Evolutionary conservation across 92 coral and sea anemone species (phyloP).

Genomic region (Zoanthus sansibaricus): DNA sequence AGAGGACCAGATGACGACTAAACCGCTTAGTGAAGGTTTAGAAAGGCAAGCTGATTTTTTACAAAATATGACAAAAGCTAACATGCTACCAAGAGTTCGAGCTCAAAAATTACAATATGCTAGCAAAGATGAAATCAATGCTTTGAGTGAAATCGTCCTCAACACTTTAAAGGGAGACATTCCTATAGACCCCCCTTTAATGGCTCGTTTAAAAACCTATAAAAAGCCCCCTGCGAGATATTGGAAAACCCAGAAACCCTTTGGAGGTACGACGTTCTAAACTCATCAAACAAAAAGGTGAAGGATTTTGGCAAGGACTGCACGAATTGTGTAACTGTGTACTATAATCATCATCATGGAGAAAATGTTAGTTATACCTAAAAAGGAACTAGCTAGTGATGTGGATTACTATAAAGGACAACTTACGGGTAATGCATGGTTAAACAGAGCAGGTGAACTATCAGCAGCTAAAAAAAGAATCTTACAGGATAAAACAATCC

Average conservation of each 20-base stretch:
- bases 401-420: slow-evolving; percentile 2
- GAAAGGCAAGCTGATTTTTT: not conserved
- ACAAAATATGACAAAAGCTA: not conserved
- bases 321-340: not conserved
- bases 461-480: not conserved
- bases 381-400: not conserved
- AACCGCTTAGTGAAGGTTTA: not conserved
- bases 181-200: not conserved
- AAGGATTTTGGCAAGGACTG: not conserved
- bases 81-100: not conserved
- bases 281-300: not conserved
- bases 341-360: not conserved
- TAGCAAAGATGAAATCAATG: too few relatives aligned
- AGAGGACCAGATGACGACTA: not conserved
- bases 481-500: not conserved
- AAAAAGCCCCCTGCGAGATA: not conserved
- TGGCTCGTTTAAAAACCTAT: not conserved
- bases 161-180: not conserved
- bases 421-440: not conserved
- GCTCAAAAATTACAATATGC: not conserved
- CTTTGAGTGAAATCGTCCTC: not conserved
- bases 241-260: not conserved
- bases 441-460: not conserved
- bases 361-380: slow-evolving; percentile 4
- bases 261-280: not conserved